Evolutionary conservation across 2,113 vertebrate species (phyloP), one percentile per base, ranked within the genome.

Genomic region (Felis chaus): DNA sequence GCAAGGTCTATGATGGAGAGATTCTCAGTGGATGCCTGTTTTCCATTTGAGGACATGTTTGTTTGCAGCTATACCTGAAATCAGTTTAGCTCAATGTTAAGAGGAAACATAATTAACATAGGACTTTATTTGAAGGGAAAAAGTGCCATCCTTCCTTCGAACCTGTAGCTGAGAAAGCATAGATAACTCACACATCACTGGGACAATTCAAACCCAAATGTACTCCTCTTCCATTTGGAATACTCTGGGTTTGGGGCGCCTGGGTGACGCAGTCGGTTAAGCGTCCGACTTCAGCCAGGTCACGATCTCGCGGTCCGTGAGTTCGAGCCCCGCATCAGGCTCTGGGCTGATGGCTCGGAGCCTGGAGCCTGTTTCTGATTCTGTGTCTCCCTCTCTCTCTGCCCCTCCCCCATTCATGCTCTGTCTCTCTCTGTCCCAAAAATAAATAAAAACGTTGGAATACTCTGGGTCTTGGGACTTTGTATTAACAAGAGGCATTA

Each of bases 41-140:
- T 95, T 85, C 85, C 93, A 23, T 82, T 68, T 65, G 57, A 97
- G 5, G 66, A n/a, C 6, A 55, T 68, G 41, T 4, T 90, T 7
- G 4, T 45, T 96, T 96, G n/a, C 50, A 82, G 73, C 50, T 96
- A 16, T 36, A 74, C 39, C 63, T 93, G 36, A 61, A 89, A 69
- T 76, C 69, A 10, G 29, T 88, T 95, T 45, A 94, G 41, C n/a
- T 97, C 78, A 93, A 82, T 39, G 45, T 55, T 83, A 85, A 90
- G 84, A 95, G 63, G 57, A 95, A 96, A 82, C 8, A 3, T 31
- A 88, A 83, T 89, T 84, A 93, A 89, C 87, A 85, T 15, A 81
- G 80, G 36, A 41, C 18, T 84, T 87, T 50, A 33, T 61, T 74
- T 81, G 69, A 96, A 71, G 33, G n/a, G 29, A 6, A 85, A 63